phyloP scores from a whole-genome alignment of 2,113 vertebrate species.

The Gambusia holbrooki region DNA sequence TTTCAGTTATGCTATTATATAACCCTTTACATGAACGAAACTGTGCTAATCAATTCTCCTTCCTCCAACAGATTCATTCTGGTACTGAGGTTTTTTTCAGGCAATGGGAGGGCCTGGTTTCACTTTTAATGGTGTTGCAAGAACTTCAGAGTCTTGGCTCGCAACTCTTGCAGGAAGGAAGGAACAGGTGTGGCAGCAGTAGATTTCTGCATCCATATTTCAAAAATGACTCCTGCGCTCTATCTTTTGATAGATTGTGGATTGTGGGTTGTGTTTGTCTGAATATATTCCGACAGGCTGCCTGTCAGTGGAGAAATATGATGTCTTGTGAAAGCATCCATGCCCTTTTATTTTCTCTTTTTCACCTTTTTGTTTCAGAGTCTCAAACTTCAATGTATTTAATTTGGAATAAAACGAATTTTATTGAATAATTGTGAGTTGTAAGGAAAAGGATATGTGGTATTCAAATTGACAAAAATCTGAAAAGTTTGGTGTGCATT shows the following conservation, averaged over 20 bases:
- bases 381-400: too few species aligned
- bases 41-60: not conserved
- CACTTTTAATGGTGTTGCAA: slow-evolving; percentile 30
- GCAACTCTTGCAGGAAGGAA: slow-evolving; percentile 71
- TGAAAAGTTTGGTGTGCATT: not conserved
- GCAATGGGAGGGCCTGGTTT: slow-evolving; percentile 34
- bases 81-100: slow-evolving; percentile 22
- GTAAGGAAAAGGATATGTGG: too few species aligned
- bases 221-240: slow-evolving; percentile 24
- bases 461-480: not conserved
- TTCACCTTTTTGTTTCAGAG: too few species aligned
- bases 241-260: slow-evolving; percentile 37
- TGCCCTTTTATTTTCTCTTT: too few species aligned
- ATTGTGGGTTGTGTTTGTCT: slow-evolving; percentile 4
- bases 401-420: too few species aligned
- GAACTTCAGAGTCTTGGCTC: slow-evolving; percentile 41
- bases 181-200: slow-evolving; percentile 76
- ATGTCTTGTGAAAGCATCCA: not conserved
- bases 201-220: slow-evolving; percentile 49
- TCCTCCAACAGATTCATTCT: slow-evolving; percentile 32
- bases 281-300: slow-evolving; percentile 13
- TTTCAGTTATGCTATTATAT: not conserved
- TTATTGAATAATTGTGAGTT: too few species aligned
- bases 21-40: not conserved
- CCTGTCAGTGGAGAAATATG: not conserved